A percentile compares a stretch with the other conserved stretches of the same genome.
Evolutionary conservation across 2,888 invertebrate genomes (phyloP).

Genomic region (Drosophila vallismaia): DNA sequence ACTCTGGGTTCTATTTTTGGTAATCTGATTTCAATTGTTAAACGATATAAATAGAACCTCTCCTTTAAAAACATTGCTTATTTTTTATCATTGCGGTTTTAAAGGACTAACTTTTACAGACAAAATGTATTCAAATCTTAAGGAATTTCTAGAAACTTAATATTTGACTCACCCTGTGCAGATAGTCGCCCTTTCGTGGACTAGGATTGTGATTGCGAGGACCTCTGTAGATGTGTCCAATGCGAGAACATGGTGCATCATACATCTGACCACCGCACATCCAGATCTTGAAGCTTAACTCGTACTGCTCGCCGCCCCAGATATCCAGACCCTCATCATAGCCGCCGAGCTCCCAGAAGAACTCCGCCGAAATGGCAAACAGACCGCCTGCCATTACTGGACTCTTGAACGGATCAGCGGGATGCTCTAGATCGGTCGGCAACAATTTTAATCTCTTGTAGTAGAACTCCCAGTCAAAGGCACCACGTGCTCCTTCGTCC

Average conservation of each 20-base stretch:
- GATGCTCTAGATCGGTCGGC: conserved; percentile 79
- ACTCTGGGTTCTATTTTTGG: neutral
- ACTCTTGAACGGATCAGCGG: conserved; percentile 86
- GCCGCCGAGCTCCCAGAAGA: conserved; percentile 98
- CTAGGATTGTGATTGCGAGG: conserved; percentile 92
- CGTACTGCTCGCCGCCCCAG: conserved; percentile 99
- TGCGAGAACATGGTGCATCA: conserved; percentile 96
- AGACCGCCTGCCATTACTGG: conserved; percentile 99
- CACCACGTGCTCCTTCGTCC: conserved; percentile 96
- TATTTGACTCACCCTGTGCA: conserved; percentile 83
- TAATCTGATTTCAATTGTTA: neutral
- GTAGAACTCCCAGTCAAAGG: conserved; percentile 99
- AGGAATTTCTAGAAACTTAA: neutral
- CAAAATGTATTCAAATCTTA: no score
- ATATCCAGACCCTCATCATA: conserved; percentile 97
- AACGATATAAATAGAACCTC: neutral
- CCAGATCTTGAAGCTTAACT: conserved; percentile 98
- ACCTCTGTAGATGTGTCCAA: conserved; percentile 95
- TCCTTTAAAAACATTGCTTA: no score
- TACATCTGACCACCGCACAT: conserved; percentile 97
- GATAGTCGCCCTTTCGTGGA: conserved; percentile 95
- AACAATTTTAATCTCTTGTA: conserved; percentile 95
- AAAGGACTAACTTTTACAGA: no score
- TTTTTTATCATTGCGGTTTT: no score
- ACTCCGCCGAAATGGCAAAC: conserved; percentile 95